Percentiles rank a stretch among this genome's conserved stretches.
These are phyloP conservation scores for Ciona savignyi DNA, from an alignment of 23 tunicate species.

Conservation along the genomic window DNA sequence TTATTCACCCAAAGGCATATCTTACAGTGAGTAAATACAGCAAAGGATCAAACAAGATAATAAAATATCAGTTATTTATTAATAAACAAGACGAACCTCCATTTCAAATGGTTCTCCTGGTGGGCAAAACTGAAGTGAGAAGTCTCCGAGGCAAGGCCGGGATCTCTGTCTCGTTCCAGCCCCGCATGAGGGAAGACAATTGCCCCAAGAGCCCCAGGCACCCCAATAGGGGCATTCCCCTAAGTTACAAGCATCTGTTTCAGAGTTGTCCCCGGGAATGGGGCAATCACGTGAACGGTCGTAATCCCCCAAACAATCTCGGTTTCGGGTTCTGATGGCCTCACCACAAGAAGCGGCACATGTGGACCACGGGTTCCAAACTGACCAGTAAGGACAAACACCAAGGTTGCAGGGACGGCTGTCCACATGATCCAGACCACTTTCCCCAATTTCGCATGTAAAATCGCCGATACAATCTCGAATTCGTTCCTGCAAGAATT, in stretches of 20 bases:
- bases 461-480: slow-evolving; percentile 65
- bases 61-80: too few species aligned
- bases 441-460: slow-evolving; percentile 21
- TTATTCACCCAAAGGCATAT: too few species aligned
- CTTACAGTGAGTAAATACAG: too few species aligned
- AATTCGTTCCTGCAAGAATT: slow-evolving; percentile 31
- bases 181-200: slow-evolving; percentile 21
- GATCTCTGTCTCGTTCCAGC: slow-evolving; percentile 25
- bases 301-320: slow-evolving; percentile 54
- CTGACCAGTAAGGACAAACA: slow-evolving; percentile 37
- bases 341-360: slow-evolving; percentile 38
- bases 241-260: slow-evolving; percentile 7
- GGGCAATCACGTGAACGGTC: slow-evolving; percentile 10
- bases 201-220: slow-evolving; percentile 34
- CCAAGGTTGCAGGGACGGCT: slow-evolving; percentile 21
- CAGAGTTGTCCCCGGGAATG: not conserved
- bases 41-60: too few species aligned
- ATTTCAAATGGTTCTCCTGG: slow-evolving; percentile 5
- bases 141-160: slow-evolving; percentile 54
- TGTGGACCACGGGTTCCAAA: slow-evolving; percentile 26
- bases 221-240: slow-evolving; percentile 40
- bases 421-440: slow-evolving; percentile 29
- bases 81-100: not conserved
- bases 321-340: slow-evolving; percentile 5
- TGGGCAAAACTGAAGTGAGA: slow-evolving; percentile 24